Evolutionary conservation across 2,797 vertebrate species (phyloP).

Genomic region (Austrolebias charrua): DNA sequence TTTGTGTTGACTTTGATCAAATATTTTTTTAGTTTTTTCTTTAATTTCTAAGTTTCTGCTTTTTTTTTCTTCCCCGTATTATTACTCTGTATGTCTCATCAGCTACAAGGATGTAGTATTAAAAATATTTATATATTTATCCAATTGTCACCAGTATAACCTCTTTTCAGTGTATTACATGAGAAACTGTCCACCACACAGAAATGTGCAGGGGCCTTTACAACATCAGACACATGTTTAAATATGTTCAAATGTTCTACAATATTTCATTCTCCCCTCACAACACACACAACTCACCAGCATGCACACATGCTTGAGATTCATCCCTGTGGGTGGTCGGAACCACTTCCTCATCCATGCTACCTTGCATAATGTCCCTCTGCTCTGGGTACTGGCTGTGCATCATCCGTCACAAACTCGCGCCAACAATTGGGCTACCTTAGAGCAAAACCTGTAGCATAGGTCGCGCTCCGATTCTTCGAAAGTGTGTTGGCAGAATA

Average conservation of each 20-base stretch:
- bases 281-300: constrained; percentile 1
- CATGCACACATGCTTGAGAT: constrained; percentile 32
- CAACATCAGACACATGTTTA: constrained; percentile 26
- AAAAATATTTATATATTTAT: constrained; percentile 60
- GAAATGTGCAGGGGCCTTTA: constrained; percentile 41
- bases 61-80: too few relatives aligned
- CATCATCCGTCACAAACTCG: constrained; percentile 28
- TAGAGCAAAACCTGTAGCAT: constrained; percentile 11
- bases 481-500: constrained; percentile 11
- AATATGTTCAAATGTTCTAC: constrained; percentile 18
- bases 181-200: constrained; percentile 60
- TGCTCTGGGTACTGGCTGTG: constrained; percentile 42
- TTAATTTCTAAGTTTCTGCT: too few relatives aligned
- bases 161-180: constrained; percentile 73
- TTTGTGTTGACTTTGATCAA: too few relatives aligned
- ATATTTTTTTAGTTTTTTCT: too few relatives aligned
- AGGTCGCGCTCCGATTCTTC: not conserved
- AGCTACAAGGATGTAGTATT: constrained; percentile 13
- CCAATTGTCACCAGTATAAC: constrained; percentile 55
- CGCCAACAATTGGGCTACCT: constrained; percentile 24
- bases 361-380: constrained; percentile 62
- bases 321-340: constrained; percentile 65
- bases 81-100: too few relatives aligned
- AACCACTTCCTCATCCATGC: constrained; percentile 48
- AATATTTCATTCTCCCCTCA: constrained; percentile 19